These are phyloP conservation scores for Bombus waltoni DNA, from an alignment of 1,140 invertebrate genomes.

Conservation along the genomic window DNA sequence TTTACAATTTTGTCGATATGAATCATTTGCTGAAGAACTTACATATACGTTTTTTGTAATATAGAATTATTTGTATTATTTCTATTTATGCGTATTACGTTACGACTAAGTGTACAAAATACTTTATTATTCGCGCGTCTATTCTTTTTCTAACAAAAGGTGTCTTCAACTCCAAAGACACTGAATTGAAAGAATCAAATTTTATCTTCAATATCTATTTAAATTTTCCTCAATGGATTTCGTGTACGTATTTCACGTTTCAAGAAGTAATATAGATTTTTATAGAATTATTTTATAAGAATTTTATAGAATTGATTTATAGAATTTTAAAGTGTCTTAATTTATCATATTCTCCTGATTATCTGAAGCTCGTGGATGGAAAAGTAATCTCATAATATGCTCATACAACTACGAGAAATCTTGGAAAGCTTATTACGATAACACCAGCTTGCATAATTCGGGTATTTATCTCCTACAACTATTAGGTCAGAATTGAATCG, in stretches of 20 bases:
- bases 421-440: not conserved
- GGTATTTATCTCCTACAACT: not conserved
- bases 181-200: not conserved
- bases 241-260: too few relatives aligned
- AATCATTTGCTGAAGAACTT: too few relatives aligned
- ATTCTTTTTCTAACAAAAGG: not conserved
- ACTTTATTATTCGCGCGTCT: too few relatives aligned
- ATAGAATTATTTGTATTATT: not conserved
- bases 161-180: not conserved
- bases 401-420: not conserved
- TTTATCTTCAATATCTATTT: not conserved
- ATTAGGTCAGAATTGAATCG: conserved; percentile 7
- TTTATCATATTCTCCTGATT: not conserved
- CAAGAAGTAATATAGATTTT: not conserved
- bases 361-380: not conserved
- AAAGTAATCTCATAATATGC: not conserved
- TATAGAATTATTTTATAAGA: not conserved
- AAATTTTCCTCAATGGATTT: not conserved
- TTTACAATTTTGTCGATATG: too few relatives aligned
- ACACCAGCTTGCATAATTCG: not conserved
- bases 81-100: not conserved
- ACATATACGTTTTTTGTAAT: too few relatives aligned
- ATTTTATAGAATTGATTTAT: not conserved
- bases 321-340: not conserved
- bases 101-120: too few relatives aligned